Percentiles rank a stretch among this genome's conserved stretches.
phyloP scores from a whole-genome alignment of 2,113 vertebrate species.

The Dasyornis broadbenti region DNA sequence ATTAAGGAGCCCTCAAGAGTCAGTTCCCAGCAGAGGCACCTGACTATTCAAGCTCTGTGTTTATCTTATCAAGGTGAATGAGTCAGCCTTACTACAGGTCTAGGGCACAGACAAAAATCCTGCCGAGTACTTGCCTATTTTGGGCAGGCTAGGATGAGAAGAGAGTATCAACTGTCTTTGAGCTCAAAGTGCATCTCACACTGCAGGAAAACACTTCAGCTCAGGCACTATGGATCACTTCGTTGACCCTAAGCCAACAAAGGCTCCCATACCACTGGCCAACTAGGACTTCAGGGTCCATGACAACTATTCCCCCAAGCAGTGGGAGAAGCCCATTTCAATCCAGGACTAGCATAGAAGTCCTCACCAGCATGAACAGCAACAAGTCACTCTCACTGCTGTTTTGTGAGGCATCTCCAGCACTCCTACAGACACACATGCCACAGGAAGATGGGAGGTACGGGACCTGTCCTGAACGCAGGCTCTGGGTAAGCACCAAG shows the following conservation, averaged over 20 bases:
- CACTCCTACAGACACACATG: background rate
- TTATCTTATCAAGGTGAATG: slow-evolving; percentile 46
- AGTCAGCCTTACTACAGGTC: slow-evolving; percentile 37
- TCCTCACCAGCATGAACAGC: background rate
- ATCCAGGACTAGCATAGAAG: background rate
- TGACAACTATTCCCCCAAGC: background rate
- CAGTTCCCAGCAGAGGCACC: slow-evolving; percentile 21
- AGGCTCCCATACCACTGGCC: background rate
- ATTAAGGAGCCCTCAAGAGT: slow-evolving; percentile 36
- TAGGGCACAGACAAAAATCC: background rate
- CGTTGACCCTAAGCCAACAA: background rate
- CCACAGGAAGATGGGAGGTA: background rate
- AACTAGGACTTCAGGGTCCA: background rate
- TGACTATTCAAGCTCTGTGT: background rate
- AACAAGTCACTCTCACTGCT: background rate
- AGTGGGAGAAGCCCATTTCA: background rate
- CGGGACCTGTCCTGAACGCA: background rate
- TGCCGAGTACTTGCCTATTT: background rate
- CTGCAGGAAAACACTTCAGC: background rate
- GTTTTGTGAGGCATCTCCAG: background rate
- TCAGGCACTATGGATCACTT: background rate
- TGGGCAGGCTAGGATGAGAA: background rate
- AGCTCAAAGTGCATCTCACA: background rate
- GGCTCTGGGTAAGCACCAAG: background rate
- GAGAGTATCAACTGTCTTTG: background rate